Conservation (phyloP, 2,888 invertebrate genomes). For the Panzeria rudis region DNA sequence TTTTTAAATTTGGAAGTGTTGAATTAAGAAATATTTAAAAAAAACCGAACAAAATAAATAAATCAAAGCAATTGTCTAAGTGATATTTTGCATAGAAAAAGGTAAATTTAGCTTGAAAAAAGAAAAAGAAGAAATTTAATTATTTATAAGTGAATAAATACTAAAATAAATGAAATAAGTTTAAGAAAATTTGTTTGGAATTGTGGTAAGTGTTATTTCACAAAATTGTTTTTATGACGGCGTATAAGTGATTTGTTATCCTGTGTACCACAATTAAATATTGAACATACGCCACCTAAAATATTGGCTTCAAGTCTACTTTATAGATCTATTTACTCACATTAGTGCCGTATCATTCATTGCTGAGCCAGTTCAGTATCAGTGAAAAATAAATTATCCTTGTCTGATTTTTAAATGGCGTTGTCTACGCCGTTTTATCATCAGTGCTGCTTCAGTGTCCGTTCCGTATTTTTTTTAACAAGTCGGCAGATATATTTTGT, state of each 20-base stretch:
- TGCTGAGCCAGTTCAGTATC: no score
- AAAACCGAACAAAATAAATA: background rate
- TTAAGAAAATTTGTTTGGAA: background rate
- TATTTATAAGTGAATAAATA: background rate
- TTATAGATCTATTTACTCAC: no score
- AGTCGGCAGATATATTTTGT: no score
- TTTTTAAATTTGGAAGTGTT: background rate
- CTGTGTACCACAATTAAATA: conserved; percentile 18
- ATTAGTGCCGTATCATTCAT: no score
- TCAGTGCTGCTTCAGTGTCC: no score
- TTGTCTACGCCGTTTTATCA: no score
- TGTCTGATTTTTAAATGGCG: no score
- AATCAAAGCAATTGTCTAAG: background rate
- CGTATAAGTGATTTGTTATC: conserved; percentile 62
- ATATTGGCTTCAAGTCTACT: background rate
- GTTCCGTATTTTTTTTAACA: no score
- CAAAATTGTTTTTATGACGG: background rate
- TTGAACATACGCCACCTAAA: conserved; percentile 52
- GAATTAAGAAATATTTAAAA: background rate
- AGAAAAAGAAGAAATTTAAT: background rate
- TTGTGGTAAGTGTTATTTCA: conserved; percentile 8
- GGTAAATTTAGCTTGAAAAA: background rate
- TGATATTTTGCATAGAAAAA: background rate
- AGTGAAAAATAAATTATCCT: no score
- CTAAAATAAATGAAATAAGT: background rate